Evolutionary conservation across 1,140 invertebrate genomes (phyloP), one percentile per base, ranked within the genome.

Genomic region (Eumaeus atala): DNA sequence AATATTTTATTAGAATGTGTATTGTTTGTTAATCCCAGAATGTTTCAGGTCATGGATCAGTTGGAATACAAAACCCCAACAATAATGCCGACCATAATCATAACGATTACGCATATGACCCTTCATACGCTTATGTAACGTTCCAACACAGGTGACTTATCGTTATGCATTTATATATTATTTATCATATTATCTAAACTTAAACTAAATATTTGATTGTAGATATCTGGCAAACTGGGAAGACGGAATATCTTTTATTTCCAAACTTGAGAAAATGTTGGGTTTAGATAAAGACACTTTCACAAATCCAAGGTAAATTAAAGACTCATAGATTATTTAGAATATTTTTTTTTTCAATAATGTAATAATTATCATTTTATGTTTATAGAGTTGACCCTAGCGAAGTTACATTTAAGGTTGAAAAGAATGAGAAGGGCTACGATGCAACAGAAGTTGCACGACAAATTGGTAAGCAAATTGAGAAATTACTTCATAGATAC

Each of bases 331-430:
- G 36, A 21, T 47, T 51, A 10, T 14, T n/a, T n/a, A 28, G 54
- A 52, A 21, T 37, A 14, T 16, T 53, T 37, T 18, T 28, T 47
- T 21, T 16, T 28, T 6, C 21, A n/a, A n/a, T 28, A 3, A 28
- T 44, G 7, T 16, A 3, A 8, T 17, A 7, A 4, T 37, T 10
- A 33, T 33, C 36, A 36, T 40, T 55, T 51, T 54, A 37, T 51
- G n/a, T n/a, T 88, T 87, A 51, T 65, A 94, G 94, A 54, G 91
- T 95, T 59, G 92, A 93, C 58, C 86, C 88, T 17, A 91, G 92
- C 54, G 92, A 95, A 87, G 92, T 97, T 3, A 93, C 93, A 5
- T 97, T 97, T 78, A 94, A 92, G 90, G 94, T 96, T 9, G 89
- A 90, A 54, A 90, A 90, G 56, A 95, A 95, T 81, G 88, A 75